Conservation (phyloP, 2,113 vertebrate species). For the Herpailurus yagouaroundi region DNA sequence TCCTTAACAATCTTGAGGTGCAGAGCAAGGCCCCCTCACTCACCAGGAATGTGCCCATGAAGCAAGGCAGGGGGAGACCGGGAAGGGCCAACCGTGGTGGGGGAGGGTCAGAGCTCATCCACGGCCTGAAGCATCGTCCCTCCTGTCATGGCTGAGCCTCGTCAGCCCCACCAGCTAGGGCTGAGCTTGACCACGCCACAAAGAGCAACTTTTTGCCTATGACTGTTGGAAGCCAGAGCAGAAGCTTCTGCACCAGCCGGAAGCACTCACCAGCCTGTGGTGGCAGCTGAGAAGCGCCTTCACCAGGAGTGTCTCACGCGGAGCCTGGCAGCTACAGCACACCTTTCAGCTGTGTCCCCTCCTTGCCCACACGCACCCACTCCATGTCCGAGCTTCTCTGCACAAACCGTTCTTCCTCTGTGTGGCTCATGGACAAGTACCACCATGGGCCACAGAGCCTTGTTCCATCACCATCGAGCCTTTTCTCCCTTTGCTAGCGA, state of each 20-base stretch:
- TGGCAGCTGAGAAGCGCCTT: neutral
- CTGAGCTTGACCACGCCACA: neutral
- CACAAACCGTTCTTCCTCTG: neutral
- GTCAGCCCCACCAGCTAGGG: neutral
- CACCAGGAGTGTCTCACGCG: neutral
- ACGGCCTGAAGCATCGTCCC: neutral
- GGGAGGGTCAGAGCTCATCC: neutral
- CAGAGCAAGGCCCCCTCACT: neutral
- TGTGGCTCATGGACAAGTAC: neutral
- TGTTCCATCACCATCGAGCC: neutral
- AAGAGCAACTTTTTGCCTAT: neutral
- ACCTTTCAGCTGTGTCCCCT: neutral
- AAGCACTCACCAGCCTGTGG: neutral
- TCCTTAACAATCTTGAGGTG: neutral
- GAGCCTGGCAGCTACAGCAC: fast-evolving
- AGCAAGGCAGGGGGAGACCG: neutral
- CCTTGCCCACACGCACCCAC: neutral
- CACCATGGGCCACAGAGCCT: neutral
- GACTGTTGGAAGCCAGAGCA: neutral
- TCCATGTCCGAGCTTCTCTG: neutral
- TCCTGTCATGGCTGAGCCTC: neutral
- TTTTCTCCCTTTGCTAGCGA: neutral
- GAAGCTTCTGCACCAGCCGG: neutral
- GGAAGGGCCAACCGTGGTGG: neutral
- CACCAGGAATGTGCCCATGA: too few relatives aligned